A percentile compares a stretch with the other conserved stretches of the same genome.
These are phyloP conservation scores for Nothobranchius kuhntae DNA, from an alignment of 2,113 vertebrate species.

Conservation along the genomic window DNA sequence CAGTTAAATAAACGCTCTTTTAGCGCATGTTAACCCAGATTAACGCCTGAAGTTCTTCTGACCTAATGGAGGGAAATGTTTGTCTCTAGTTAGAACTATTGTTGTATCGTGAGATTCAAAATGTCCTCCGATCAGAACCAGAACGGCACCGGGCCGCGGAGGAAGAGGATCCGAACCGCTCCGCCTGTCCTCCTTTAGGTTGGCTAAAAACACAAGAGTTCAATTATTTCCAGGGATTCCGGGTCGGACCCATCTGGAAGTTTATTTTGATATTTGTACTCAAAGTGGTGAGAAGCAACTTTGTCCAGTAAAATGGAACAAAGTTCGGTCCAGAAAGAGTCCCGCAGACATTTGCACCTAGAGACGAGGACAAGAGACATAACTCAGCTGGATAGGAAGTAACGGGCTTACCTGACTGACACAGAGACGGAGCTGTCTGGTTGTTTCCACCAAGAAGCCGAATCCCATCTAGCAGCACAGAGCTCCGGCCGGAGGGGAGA, in stretches of 20 bases:
- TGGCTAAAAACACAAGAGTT: conserved; percentile 57
- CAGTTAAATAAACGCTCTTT: no score
- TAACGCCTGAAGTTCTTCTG: no score
- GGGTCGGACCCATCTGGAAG: no score
- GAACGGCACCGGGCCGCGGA: conserved; percentile 12
- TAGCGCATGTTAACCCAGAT: no score
- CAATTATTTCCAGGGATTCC: conserved; percentile 24
- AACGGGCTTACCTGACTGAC: conserved; percentile 10
- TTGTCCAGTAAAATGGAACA: not conserved
- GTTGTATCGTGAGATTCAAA: no score
- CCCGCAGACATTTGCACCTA: no score
- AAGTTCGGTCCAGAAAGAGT: no score
- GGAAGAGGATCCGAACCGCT: conserved; percentile 20
- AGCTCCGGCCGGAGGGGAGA: conserved; percentile 76
- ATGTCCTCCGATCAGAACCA: no score
- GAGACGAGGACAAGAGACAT: conserved; percentile 12
- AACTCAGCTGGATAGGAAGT: conserved; percentile 68
- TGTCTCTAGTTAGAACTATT: no score
- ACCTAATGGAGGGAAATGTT: no score
- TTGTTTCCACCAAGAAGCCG: conserved; percentile 66
- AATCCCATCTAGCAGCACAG: conserved; percentile 54
- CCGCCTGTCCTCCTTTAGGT: conserved; percentile 51
- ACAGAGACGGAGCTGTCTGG: conserved; percentile 62
- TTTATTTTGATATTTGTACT: not conserved
- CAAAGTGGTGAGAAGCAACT: conserved; percentile 8